Base-by-base conservation (phyloP, 2,113 vertebrate genomes). In the Petromus typicus region DNA sequence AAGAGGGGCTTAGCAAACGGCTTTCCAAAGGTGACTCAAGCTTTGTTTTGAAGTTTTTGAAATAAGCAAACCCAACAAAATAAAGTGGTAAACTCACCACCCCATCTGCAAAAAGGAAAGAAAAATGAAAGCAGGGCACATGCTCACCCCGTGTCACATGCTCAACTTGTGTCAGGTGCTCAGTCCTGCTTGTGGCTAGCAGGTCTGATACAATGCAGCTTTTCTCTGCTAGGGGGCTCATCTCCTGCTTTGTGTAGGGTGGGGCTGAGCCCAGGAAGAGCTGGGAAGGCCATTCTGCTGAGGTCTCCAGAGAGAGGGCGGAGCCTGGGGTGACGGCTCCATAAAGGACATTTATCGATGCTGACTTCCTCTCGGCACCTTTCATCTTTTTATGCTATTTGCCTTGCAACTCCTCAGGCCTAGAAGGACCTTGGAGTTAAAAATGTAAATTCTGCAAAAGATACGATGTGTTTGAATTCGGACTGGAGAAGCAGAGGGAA, bases 321-420 rank as follows among this genome's bases (percentile, higher is more conserved):
- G 94, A 95, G 97, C 96, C 92, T 94, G 89, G 94, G 96, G 96
- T 98, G 98, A 98, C 88, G 97, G 96, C 97, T 97, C 98, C 57
- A 13, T 97, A 98, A 98, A 98, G 98, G 96, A 89, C 96, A 97
- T 98, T 98, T 98, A 98, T 98, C 98, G 97, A 94, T 43, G 71
- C 96, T 94, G 90, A 98, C 98, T 98, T 98, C 98, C 98, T 98
- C 97, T 95, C 91, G 93, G 76, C 95, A 93, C 97, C 98, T 98
- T 98, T 98, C 98, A 98, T 98, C 98, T 98, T 98, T 98, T 98
- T 97, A 98, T 98, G 96, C 91, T 98, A 98, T 98, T 98, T 98
- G 85, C 97, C 98, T 98, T 98, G 94, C 95, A 98, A 97, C 98
- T 98, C 97, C 97, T 99, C 98, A 97, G 98, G 98, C 97, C 98